Evolutionary conservation across 2,113 vertebrate species (phyloP).

Genomic region (Fulica atra): DNA sequence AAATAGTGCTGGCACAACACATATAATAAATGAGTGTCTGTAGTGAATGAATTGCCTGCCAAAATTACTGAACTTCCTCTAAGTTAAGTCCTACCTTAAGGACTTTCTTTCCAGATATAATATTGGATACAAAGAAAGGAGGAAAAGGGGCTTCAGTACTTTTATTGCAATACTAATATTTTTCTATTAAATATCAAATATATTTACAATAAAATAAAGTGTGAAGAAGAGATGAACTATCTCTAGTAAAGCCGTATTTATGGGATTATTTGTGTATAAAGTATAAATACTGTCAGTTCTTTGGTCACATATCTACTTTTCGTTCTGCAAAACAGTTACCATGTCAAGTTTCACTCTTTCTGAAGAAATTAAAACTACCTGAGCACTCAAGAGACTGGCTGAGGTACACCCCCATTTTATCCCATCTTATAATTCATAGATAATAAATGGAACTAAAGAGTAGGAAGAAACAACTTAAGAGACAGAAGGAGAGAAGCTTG

Average conservation of each 20-base stretch:
- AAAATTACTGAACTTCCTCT: not conserved
- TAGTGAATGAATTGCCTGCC: not conserved
- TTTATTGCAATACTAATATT: not conserved
- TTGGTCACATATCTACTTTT: not conserved
- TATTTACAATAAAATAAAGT: not conserved
- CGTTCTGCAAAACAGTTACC: not conserved
- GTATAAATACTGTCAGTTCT: not conserved
- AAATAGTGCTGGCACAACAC: slow-evolving; percentile 3
- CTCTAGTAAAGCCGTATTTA: not conserved
- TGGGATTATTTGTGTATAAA: not conserved
- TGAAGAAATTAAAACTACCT: not conserved
- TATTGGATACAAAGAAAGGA: not conserved
- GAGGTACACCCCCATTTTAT: not conserved
- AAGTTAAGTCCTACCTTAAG: not conserved
- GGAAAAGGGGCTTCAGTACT: not conserved
- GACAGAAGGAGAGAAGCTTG: not conserved
- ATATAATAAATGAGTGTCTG: not conserved
- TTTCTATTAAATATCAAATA: not conserved
- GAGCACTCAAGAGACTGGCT: not conserved
- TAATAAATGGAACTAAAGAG: not conserved
- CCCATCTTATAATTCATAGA: not conserved
- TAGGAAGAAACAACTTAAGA: not conserved
- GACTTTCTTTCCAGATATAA: not conserved
- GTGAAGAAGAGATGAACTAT: not conserved
- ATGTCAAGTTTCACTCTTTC: not conserved